phyloP scores from a whole-genome alignment of 2,113 vertebrate species.

The Etheostoma spectabile region DNA sequence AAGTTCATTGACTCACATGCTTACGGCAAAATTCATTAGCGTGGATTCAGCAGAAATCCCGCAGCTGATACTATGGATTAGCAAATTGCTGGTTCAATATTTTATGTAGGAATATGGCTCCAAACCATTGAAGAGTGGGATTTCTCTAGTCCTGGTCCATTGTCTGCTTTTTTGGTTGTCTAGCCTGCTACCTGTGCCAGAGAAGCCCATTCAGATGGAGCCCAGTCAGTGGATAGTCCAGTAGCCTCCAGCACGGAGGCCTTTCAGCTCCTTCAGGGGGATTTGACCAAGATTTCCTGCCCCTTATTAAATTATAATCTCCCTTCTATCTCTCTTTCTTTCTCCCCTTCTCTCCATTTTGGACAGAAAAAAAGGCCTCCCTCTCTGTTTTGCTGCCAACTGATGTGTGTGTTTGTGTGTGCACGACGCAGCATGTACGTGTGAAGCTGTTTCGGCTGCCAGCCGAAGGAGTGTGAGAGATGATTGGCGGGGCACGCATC shows the following conservation, averaged over 20 bases:
- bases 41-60: neutral
- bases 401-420: constrained; percentile 59
- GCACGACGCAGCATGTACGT: constrained; percentile 23
- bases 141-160: constrained; percentile 46
- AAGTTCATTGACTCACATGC: neutral
- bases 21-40: neutral
- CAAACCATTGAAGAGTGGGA: constrained; percentile 18
- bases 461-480: constrained; percentile 46
- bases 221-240: constrained; percentile 58
- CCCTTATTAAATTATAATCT: constrained; percentile 87
- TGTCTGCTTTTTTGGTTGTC: constrained; percentile 49
- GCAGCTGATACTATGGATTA: constrained; percentile 7
- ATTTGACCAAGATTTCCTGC: constrained; percentile 86
- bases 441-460: constrained; percentile 48
- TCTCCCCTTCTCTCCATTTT: constrained; percentile 58
- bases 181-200: constrained; percentile 49
- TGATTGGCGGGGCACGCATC: constrained; percentile 67
- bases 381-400: constrained; percentile 72
- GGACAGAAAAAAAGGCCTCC: constrained; percentile 61
- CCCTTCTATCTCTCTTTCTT: constrained; percentile 67
- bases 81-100: constrained; percentile 11
- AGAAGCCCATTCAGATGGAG: constrained; percentile 70
- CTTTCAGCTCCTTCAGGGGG: constrained; percentile 80
- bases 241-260: constrained; percentile 74
- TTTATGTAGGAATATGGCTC: constrained; percentile 8